Percentiles rank a stretch among this genome's conserved stretches.
Conservation (phyloP, 2,797 vertebrate species). For the Oreortyx pictus region DNA sequence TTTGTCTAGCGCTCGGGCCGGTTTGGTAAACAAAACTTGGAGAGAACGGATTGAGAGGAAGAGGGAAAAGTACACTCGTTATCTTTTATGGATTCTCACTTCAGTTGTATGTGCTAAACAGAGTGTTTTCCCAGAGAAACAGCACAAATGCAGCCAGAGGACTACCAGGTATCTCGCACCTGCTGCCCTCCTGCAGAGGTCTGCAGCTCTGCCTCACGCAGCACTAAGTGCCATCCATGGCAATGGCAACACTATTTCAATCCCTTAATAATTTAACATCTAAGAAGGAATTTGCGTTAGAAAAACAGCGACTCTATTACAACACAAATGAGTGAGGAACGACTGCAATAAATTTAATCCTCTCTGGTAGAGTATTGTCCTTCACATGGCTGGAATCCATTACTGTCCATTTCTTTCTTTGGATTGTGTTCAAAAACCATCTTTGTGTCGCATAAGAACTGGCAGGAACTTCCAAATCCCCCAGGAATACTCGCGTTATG, state of each 20-base stretch:
- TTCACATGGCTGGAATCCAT: neutral
- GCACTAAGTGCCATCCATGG: accelerated
- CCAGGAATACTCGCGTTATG: neutral
- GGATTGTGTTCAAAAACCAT: neutral
- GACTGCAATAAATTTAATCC: slow-evolving; percentile 10
- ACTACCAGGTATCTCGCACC: neutral
- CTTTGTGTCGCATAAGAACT: neutral
- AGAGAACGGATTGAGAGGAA: neutral
- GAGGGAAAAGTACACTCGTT: neutral
- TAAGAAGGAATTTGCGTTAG: neutral
- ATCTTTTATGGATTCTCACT: neutral
- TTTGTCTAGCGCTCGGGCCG: neutral
- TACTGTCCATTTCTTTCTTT: slow-evolving; percentile 1
- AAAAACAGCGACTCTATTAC: neutral
- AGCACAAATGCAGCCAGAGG: neutral
- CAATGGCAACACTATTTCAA: slow-evolving; percentile 19
- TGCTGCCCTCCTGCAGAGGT: neutral
- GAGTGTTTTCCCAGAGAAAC: neutral
- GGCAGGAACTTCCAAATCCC: neutral
- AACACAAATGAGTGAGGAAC: slow-evolving; percentile 4
- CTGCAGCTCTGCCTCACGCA: neutral
- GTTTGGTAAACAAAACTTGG: neutral
- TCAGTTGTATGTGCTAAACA: neutral
- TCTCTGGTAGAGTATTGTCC: neutral
- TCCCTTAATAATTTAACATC: neutral